phyloP scores from a whole-genome alignment of 1,140 invertebrate species.

The Trypoxylus dichotomus region DNA sequence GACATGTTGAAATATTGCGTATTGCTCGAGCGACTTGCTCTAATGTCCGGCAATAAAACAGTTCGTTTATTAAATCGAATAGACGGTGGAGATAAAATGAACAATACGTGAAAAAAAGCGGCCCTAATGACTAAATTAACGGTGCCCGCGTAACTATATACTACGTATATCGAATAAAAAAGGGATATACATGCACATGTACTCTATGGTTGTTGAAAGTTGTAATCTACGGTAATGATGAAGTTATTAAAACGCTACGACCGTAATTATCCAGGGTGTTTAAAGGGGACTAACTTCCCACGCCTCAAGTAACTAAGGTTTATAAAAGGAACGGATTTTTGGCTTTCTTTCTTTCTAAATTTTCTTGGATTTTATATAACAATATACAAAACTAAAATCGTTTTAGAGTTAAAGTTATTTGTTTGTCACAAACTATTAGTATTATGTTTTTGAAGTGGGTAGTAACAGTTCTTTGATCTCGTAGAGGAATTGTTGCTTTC shows the following conservation, averaged over 20 bases:
- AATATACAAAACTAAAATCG: too few relatives aligned
- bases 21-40: slow-evolving; percentile 2
- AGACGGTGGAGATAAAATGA: not conserved
- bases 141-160: not conserved
- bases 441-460: too few relatives aligned
- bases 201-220: not conserved
- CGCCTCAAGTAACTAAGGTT: not conserved
- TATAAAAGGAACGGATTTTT: too few relatives aligned
- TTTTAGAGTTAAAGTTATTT: too few relatives aligned
- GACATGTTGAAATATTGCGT: slow-evolving; percentile 23
- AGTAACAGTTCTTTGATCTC: too few relatives aligned
- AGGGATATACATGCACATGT: not conserved
- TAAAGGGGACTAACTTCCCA: not conserved
- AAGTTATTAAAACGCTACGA: not conserved
- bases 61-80: slow-evolving; percentile 3
- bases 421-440: too few relatives aligned
- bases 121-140: not conserved
- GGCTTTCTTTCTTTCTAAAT: too few relatives aligned
- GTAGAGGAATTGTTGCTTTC: too few relatives aligned
- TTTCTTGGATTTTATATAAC: too few relatives aligned
- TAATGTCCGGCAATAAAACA: slow-evolving; percentile 6
- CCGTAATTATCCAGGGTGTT: not conserved
- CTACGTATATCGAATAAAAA: not conserved
- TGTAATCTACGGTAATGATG: not conserved
- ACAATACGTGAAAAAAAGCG: not conserved